Conservation (phyloP, 2,888 invertebrate species). For the Clitarchus hookeri region DNA sequence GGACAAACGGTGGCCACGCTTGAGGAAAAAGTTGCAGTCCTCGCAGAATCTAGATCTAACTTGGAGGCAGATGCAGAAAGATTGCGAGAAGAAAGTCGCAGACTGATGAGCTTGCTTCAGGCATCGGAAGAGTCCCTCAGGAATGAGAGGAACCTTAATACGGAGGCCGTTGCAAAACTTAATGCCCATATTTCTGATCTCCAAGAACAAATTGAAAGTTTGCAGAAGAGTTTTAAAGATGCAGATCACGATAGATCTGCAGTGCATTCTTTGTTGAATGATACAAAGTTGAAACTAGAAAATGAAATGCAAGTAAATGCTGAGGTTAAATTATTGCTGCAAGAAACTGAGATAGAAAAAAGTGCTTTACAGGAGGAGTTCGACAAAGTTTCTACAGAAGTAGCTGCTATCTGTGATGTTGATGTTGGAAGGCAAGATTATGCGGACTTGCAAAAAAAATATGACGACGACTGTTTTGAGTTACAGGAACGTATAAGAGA, state of each 20-base stretch:
- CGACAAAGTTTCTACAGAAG: conserved; percentile 47
- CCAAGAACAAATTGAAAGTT: neutral
- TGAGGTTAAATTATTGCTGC: conserved; percentile 44
- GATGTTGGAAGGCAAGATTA: conserved; percentile 47
- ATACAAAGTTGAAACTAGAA: neutral
- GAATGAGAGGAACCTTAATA: conserved; percentile 59
- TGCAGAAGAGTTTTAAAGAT: neutral
- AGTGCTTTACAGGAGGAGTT: conserved; percentile 48
- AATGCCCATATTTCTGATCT: neutral
- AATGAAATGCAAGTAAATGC: conserved; percentile 47
- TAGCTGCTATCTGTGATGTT: conserved; percentile 48
- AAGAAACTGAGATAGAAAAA: conserved; percentile 43
- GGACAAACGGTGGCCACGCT: conserved; percentile 47
- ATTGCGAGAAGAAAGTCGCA: conserved; percentile 43
- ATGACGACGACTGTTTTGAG: no score
- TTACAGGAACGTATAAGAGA: neutral
- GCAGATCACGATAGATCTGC: neutral
- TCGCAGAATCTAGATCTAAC: conserved; percentile 55
- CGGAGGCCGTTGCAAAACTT: conserved; percentile 42
- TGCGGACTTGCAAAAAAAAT: neutral
- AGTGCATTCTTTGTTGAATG: neutral
- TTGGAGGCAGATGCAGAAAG: conserved; percentile 52
- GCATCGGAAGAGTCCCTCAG: conserved; percentile 56
- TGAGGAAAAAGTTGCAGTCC: conserved; percentile 51
- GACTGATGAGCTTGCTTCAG: conserved; percentile 49